Evolutionary conservation across 2,113 vertebrate genomes (phyloP).

Genomic region (Onychostruthus taczanowskii): DNA sequence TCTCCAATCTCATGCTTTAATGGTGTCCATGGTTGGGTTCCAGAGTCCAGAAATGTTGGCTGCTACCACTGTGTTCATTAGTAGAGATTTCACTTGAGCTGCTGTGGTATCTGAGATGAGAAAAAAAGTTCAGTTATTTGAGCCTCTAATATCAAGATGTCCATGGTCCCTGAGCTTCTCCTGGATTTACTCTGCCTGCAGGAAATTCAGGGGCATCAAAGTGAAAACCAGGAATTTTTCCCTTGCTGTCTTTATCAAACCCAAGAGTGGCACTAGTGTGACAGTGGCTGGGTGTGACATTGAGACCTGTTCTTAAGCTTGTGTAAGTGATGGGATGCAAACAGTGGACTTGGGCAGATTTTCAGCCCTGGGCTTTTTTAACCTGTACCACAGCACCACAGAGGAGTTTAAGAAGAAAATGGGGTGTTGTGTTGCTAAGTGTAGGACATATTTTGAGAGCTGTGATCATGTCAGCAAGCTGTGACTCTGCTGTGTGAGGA

Average conservation of each 20-base stretch:
- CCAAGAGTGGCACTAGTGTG: neutral
- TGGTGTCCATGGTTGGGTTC: neutral
- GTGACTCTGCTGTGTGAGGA: fast-evolving
- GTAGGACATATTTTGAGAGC: neutral
- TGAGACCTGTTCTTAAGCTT: neutral
- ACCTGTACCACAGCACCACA: neutral
- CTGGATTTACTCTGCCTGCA: neutral
- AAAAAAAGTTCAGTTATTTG: neutral
- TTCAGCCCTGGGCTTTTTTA: neutral
- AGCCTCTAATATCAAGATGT: neutral
- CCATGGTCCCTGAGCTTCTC: neutral
- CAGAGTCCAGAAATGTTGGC: neutral
- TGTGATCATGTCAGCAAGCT: fast-evolving
- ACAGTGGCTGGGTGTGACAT: neutral
- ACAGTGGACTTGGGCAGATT: neutral
- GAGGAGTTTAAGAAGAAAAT: neutral
- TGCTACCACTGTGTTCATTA: neutral
- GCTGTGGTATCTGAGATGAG: neutral
- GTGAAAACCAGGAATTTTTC: neutral
- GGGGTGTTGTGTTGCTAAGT: neutral
- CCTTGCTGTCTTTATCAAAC: neutral
- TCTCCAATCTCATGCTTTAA: neutral
- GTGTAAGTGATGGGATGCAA: neutral
- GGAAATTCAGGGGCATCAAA: neutral
- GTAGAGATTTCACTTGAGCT: neutral